phyloP scores from a whole-genome alignment of 2,113 vertebrate species.

The Acrocephalus kingi region DNA sequence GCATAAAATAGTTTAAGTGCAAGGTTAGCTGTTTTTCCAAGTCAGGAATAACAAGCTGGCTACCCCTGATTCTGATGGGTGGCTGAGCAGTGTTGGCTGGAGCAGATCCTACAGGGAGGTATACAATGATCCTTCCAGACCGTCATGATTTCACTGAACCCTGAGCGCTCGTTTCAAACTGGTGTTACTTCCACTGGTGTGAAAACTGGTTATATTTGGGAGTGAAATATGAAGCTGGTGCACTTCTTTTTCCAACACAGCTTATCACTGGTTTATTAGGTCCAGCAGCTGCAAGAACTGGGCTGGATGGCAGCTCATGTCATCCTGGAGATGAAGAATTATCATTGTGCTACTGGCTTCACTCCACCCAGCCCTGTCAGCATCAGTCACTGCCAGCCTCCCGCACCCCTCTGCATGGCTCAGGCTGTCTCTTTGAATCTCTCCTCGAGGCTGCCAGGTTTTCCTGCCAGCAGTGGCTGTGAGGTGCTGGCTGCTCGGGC shows the following conservation, averaged over 20 bases:
- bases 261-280: background rate
- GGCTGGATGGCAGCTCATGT: background rate
- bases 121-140: background rate
- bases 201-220: background rate
- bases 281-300: background rate
- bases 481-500: background rate
- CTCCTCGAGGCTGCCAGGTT: background rate
- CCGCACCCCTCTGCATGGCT: accelerated
- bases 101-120: background rate
- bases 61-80: background rate
- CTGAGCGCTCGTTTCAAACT: accelerated
- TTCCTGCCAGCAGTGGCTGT: background rate
- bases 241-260: accelerated
- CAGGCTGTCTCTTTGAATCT: background rate
- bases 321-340: background rate
- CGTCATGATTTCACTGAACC: accelerated
- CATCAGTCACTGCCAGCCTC: background rate
- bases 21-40: background rate
- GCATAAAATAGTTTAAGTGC: background rate
- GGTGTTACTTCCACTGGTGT: background rate
- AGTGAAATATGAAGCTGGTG: background rate
- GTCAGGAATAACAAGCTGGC: background rate
- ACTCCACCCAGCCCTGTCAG: accelerated
- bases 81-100: background rate
- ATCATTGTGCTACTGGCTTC: accelerated